Conservation (phyloP, 2,888 invertebrate species). For the Yponomeuta plumbellus region DNA sequence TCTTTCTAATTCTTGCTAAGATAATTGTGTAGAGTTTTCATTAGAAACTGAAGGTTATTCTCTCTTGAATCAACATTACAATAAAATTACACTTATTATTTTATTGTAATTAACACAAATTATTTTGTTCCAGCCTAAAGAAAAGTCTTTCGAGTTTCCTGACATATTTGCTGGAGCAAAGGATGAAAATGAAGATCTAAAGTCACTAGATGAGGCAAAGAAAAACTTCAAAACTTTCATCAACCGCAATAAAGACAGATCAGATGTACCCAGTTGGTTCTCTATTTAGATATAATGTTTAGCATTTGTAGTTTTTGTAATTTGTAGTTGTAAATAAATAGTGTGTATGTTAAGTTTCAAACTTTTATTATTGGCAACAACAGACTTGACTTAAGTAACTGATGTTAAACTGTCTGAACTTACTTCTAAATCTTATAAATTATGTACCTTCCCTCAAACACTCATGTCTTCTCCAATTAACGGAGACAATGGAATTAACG, state of each 20-base stretch:
- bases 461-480: not conserved
- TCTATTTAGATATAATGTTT: slow-evolving; percentile 67
- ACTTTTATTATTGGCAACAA: not conserved
- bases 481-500: not conserved
- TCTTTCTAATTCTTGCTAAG: too few relatives aligned
- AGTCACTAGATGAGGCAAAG: slow-evolving; percentile 79
- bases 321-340: slow-evolving; percentile 17
- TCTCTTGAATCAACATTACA: too few relatives aligned
- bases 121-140: slow-evolving; percentile 78
- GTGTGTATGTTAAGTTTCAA: not conserved
- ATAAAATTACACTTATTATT: too few relatives aligned
- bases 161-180: slow-evolving; percentile 78
- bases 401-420: not conserved
- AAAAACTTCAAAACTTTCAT: slow-evolving; percentile 76
- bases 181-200: slow-evolving; percentile 76
- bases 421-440: not conserved
- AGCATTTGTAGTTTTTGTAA: slow-evolving; percentile 13
- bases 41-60: too few relatives aligned
- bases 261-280: slow-evolving; percentile 88
- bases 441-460: not conserved
- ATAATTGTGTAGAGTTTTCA: too few relatives aligned
- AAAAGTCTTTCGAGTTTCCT: slow-evolving; percentile 85
- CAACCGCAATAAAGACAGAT: slow-evolving; percentile 79
- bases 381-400: not conserved
- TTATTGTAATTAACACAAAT: slow-evolving; percentile 16